Base-by-base conservation (phyloP, 2,113 vertebrate species). In the Pedetes capensis region DNA sequence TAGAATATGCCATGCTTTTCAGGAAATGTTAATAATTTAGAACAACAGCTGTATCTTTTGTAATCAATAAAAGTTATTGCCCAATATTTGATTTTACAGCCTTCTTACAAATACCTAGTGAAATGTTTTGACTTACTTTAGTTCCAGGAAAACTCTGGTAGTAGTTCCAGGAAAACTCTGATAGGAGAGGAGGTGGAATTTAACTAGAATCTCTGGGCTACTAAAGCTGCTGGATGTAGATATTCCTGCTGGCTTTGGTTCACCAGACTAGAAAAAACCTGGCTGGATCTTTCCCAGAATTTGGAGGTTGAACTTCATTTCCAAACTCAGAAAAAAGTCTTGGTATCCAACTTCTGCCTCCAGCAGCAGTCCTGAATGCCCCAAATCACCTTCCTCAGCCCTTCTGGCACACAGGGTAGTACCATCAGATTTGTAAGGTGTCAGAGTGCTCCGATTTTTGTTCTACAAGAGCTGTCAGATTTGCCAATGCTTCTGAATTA, bases 71-170 rank as follows among this genome's bases (percentile, higher is more conserved):
- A 27, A 5, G 44, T n/a, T 91, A 81, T 75, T 42, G 8, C 25
- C 42, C 23, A 71, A 6, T 74, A 51, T 92, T 71, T n/a, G 23
- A 29, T 83, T 87, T 74, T 90, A 68, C 37, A 74, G 5, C 6
- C 25, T 32, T 93, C 44, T 82, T 84, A 51, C 47, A 53, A n/a
- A 90, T 87, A 47, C 27, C 39, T 20, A 85, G 37, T 80, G 59
- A 92, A 90, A 81, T 37, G 12, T 82, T 76, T 81, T 66, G 92
- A 66, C 86, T 93, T 84, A 25, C 53, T 84, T 66, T 57, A 69
- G 57, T 71, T 94, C 42, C 82, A 91, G 42, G 32, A 37, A 79
- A 94, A n/a, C n/a, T n/a, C n/a, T n/a, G n/a, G n/a, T n/a, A n/a
- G n/a, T n/a, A n/a, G n/a, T n/a, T n/a, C n/a, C n/a, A n/a, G n/a